A percentile compares a stretch with the other conserved stretches of the same genome.
These are phyloP conservation scores for Microctonus aethiopoides DNA, from an alignment of 2,888 invertebrate species.

Conservation along the genomic window DNA sequence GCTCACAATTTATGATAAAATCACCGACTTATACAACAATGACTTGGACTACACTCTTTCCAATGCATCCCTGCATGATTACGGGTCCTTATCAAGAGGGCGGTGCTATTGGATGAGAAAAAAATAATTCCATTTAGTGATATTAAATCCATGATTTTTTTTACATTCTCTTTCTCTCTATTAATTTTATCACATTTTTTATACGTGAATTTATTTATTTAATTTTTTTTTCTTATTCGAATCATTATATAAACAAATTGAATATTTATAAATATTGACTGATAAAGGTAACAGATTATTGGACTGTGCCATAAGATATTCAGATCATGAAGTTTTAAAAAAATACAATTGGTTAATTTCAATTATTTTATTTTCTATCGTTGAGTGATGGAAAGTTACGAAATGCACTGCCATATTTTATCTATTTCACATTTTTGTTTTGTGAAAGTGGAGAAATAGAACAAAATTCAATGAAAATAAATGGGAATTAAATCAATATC, in stretches of 20 bases:
- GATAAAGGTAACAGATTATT: neutral
- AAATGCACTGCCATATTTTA: conserved; percentile 43
- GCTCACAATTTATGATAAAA: conserved; percentile 66
- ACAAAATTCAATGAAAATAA: neutral
- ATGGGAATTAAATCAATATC: neutral
- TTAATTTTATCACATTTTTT: neutral
- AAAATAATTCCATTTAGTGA: conserved; percentile 46
- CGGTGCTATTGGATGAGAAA: conserved; percentile 63
- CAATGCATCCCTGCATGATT: conserved; percentile 88
- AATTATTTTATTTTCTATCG: no score
- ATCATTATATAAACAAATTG: neutral
- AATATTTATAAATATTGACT: neutral
- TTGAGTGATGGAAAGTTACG: conserved; percentile 1
- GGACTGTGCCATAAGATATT: conserved; percentile 1
- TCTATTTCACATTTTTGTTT: conserved; percentile 30
- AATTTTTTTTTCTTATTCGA: neutral
- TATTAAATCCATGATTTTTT: no score
- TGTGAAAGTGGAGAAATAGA: conserved; percentile 7
- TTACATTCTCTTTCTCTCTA: neutral
- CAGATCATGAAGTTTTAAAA: conserved; percentile 11
- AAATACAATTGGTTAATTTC: conserved; percentile 4
- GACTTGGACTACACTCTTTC: conserved; percentile 87
- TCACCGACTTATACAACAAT: conserved; percentile 81
- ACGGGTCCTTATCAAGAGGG: conserved; percentile 86
- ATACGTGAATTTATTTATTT: no score